A percentile compares a stretch with the other conserved stretches of the same genome.
These are phyloP conservation scores for Falcunculus frontatus DNA, from an alignment of 2,113 vertebrate species.

Conservation along the genomic window DNA sequence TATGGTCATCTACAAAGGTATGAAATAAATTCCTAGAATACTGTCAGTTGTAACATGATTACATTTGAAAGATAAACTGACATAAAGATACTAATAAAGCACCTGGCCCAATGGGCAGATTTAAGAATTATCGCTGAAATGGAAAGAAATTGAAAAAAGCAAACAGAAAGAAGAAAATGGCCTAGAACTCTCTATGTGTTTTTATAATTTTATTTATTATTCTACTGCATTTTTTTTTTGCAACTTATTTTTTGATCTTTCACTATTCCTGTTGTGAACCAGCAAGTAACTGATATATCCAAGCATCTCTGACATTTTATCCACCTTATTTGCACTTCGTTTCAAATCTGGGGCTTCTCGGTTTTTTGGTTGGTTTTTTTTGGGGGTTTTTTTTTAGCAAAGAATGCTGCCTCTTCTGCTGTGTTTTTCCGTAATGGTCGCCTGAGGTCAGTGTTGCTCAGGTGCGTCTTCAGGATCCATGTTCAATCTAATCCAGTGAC, in stretches of 20 bases:
- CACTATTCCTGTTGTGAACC: neutral
- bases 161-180: neutral
- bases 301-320: neutral
- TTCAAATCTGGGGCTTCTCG: neutral
- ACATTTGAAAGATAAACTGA: neutral
- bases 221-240: neutral
- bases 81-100: neutral
- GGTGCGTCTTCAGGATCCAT: neutral
- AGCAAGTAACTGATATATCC: neutral
- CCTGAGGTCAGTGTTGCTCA: neutral
- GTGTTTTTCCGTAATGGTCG: neutral
- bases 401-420: neutral
- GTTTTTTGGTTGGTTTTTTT: too few relatives aligned
- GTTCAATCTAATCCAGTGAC: neutral
- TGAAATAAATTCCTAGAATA: neutral
- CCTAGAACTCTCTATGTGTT: neutral
- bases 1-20: neutral
- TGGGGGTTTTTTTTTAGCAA: neutral
- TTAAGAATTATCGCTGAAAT: neutral
- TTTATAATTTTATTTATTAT: neutral
- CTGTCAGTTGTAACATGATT: neutral
- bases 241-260: neutral
- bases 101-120: neutral
- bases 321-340: neutral
- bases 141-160: neutral